Conservation (phyloP, 30 jellyfish, hydroid and myxozoan genomes). For the Phacellophora camtschatica region DNA sequence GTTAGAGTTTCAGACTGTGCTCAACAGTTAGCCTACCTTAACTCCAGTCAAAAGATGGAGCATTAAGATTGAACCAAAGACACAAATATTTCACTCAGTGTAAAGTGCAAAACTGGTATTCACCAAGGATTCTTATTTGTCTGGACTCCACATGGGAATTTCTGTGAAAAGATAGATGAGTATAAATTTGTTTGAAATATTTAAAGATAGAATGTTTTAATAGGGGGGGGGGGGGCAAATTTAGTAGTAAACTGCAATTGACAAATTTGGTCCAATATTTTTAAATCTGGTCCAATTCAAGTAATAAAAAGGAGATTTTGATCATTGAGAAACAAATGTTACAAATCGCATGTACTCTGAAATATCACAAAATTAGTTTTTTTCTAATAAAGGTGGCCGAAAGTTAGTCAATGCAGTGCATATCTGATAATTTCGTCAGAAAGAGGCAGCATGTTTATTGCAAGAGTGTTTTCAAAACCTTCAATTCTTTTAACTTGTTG, state of each 20-base stretch:
- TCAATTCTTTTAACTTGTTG: not conserved
- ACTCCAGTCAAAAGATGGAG: not conserved
- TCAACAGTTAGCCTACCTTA: not conserved
- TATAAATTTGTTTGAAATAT: too few species aligned
- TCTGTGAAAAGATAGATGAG: not conserved
- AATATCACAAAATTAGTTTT: not conserved
- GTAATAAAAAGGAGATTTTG: too few species aligned
- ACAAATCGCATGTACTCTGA: too few species aligned
- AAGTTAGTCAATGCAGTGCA: not conserved
- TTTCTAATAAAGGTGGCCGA: not conserved
- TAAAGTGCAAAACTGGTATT: slow-evolving; percentile 24
- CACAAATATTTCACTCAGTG: slow-evolving; percentile 40
- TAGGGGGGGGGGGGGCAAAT: too few species aligned
- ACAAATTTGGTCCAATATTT: too few species aligned
- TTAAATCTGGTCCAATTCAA: too few species aligned
- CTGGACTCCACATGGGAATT: not conserved
- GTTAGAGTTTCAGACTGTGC: slow-evolving; percentile 13
- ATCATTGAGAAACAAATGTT: too few species aligned
- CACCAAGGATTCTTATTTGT: slow-evolving; percentile 8
- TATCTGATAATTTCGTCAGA: not conserved
- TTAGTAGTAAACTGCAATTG: too few species aligned
- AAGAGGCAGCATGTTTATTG: not conserved
- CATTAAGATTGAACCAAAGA: not conserved
- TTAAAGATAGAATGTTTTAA: too few species aligned
- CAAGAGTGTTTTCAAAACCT: not conserved